Evolutionary conservation across 1,140 invertebrate genomes (phyloP), one percentile per base, ranked within the genome.

Genomic region (Brachionus calyciflorus): DNA sequence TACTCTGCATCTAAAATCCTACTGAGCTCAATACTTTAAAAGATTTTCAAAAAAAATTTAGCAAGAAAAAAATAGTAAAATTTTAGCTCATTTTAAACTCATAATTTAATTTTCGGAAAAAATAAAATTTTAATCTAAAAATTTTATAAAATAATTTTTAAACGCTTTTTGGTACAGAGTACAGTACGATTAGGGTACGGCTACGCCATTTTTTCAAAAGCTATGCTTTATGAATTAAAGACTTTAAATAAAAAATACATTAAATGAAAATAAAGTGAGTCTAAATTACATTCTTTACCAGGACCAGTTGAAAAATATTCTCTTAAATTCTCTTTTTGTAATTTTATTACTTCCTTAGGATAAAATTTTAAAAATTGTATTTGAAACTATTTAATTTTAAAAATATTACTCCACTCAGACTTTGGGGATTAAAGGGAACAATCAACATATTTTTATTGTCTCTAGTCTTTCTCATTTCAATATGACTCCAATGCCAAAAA

Each of bases 341-440:
- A 3, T 17, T n/a, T 14, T 21, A 73, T 73, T 51, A 26, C 69
- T 49, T 73, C 69, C 65, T 70, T 46, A 3, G 19, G 6, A 49
- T 49, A 49, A 17, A 17, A 17, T 49, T 6, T 6, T 49, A 17
- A n/a, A n/a, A 49, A 1, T 49, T 3, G 19, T 9, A 28, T 46
- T 41, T 5, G 26, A 26, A 41, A 30, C n/a, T 63, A 19, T 33
- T 68, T 5, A 19, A 9, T 44, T 24, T 24, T 10, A 44, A 37
- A 70, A 49, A 1, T 28, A 26, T 17, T 49, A 70, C 65, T 5
- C 1, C 40, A 24, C 19, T 51, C 33, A 73, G 19, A 73, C n/a
- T 55, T 40, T 55, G 69, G 1, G 69, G 69, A 73, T 73, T 73
- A 17, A 73, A 49, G 12, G 69, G 69, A 19, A 73, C 69, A 7